These are phyloP conservation scores for Suricata suricatta DNA, from an alignment of 2,113 vertebrate species.

Conservation along the genomic window DNA sequence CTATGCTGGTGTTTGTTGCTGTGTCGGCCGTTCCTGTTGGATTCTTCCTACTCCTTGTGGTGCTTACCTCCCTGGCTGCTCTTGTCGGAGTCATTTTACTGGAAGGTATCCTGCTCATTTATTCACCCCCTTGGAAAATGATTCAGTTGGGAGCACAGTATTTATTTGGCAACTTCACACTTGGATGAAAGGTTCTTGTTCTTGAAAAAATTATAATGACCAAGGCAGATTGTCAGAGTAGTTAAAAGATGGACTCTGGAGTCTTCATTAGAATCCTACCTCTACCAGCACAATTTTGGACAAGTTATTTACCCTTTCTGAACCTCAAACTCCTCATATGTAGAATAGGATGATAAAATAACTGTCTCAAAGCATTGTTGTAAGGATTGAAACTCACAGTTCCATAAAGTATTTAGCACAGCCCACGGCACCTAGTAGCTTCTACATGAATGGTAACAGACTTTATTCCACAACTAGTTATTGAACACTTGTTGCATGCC, in stretches of 20 bases:
- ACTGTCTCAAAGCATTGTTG: neutral
- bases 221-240: neutral
- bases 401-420: neutral
- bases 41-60: slow-evolving; percentile 89
- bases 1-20: slow-evolving; percentile 87
- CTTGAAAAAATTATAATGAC: neutral
- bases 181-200: neutral
- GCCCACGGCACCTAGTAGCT: neutral
- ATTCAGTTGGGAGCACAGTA: neutral
- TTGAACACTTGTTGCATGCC: neutral
- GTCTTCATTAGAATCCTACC: neutral
- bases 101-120: slow-evolving; percentile 86
- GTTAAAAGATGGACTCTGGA: neutral
- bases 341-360: neutral
- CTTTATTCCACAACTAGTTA: neutral
- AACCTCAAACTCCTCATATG: neutral
- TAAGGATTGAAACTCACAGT: neutral
- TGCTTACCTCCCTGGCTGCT: slow-evolving; percentile 85
- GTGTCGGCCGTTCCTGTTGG: slow-evolving; percentile 88
- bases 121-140: neutral
- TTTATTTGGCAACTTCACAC: neutral
- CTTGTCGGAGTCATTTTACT: slow-evolving; percentile 88
- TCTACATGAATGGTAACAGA: neutral
- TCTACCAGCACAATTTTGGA: neutral
- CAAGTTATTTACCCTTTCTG: neutral